Evolutionary conservation across 2,888 invertebrate genomes (phyloP), one percentile per base, ranked within the genome.

Genomic region (Venusia cambrica): DNA sequence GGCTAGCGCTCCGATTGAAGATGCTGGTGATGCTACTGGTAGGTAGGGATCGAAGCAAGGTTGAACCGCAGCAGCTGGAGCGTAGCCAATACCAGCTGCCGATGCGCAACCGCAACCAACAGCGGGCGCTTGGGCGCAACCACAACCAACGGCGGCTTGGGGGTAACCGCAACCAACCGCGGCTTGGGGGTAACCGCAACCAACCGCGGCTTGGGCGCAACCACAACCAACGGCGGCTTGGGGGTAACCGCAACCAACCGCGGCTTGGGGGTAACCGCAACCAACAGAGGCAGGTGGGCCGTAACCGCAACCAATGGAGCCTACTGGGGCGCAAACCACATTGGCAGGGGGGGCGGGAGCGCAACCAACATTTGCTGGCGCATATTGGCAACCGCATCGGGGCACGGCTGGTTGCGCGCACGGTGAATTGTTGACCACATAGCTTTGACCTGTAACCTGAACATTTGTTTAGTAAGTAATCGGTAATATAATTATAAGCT

Each of bases 1-100:
- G 0, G 58, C 54, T 2, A 62, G 48, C 0, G 62, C 59, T 2
- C 61, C 55, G 5, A 64, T 16, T 0, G 65, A 57, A 0, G 74
- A 75, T 1, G 72, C 52, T 0, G 75, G 72, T 0, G 76, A 75
- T 0, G 74, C 63, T 0, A 57, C 60, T 24, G 76, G 73, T 45
- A 33, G 10, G 11, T 20, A 34, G 1, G 33, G 34, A 17, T 33
- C 38, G 12, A n/a, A n/a, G n/a, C n/a, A n/a, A n/a, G n/a, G n/a
- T n/a, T n/a, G n/a, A n/a, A n/a, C n/a, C n/a, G n/a, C n/a, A n/a
- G n/a, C n/a, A n/a, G n/a, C n/a, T n/a, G n/a, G n/a, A n/a, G n/a
- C n/a, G n/a, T n/a, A n/a, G n/a, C n/a, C n/a, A n/a, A n/a, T n/a
- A n/a, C n/a, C n/a, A n/a, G n/a, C n/a, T n/a, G n/a, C n/a, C n/a